phyloP scores from a whole-genome alignment of 2,888 invertebrate genomes.

The Fragum whitleyi region DNA sequence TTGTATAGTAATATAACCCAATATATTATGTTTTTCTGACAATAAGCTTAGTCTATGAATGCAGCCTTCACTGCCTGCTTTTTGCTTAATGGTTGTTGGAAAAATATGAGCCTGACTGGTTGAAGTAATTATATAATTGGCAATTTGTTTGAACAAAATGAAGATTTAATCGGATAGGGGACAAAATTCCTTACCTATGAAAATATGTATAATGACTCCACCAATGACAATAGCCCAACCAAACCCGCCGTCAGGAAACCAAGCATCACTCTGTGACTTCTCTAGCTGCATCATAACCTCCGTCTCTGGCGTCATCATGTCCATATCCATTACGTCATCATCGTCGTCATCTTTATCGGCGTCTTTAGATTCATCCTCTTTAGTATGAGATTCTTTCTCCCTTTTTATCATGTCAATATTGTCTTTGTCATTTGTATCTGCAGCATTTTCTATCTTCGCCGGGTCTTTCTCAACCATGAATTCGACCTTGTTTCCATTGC shows the following conservation, averaged over 20 bases:
- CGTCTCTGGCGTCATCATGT: conserved; percentile 28
- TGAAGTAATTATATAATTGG: too few species aligned
- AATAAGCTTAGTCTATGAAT: too few species aligned
- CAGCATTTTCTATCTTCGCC: too few species aligned
- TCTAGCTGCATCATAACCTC: conserved; percentile 30
- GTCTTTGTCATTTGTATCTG: background rate
- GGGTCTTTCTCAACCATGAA: background rate
- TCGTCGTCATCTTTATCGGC: background rate
- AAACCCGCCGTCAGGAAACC: conserved; percentile 62
- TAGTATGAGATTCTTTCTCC: background rate
- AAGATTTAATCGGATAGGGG: too few species aligned
- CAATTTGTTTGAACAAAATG: too few species aligned
- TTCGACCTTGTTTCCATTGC: background rate
- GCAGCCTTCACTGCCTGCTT: too few species aligned
- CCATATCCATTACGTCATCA: background rate
- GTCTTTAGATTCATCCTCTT: conserved; percentile 4
- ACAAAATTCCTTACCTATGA: conserved; percentile 41
- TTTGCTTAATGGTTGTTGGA: too few species aligned
- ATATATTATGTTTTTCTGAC: too few species aligned
- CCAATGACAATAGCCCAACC: conserved; percentile 61
- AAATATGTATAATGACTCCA: conserved; percentile 55
- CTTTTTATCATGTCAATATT: background rate
- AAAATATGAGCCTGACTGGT: too few species aligned
- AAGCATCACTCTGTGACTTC: conserved; percentile 31
- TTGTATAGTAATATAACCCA: too few species aligned